A percentile compares a stretch with the other conserved stretches of the same genome.
Conservation (phyloP, 2,797 vertebrate genomes). For the Spea hammondii region DNA sequence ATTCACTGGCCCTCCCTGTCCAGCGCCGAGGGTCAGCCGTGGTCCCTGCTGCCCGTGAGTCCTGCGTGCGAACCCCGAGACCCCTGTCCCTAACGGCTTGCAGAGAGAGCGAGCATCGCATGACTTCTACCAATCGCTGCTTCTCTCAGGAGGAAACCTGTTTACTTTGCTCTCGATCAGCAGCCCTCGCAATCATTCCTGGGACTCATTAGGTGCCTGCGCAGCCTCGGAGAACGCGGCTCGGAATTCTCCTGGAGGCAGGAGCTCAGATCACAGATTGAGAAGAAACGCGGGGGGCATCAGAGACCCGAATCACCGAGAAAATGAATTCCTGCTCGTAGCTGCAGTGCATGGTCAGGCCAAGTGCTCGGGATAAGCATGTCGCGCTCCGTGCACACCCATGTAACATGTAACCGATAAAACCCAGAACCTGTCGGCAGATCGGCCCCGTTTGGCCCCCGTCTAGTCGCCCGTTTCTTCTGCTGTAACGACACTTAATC, state of each 20-base stretch:
- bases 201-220: constrained; percentile 46
- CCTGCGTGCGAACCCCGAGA: constrained; percentile 14
- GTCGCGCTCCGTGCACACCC: background rate
- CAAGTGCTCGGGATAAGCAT: background rate
- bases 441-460: no score
- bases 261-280: constrained; percentile 26
- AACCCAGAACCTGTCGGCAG: background rate
- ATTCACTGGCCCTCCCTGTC: no score
- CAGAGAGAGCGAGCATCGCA: constrained; percentile 43
- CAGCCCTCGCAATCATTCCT: constrained; percentile 50
- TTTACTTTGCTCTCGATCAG: constrained; percentile 51
- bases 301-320: background rate
- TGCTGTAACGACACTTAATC: no score
- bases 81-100: constrained; percentile 38
- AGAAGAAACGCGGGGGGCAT: constrained; percentile 14
- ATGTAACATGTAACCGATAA: no score
- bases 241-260: constrained; percentile 35
- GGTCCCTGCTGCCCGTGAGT: background rate
- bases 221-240: constrained; percentile 33
- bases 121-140: constrained; percentile 43
- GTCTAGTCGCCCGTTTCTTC: no score
- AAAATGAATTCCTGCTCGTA: constrained; percentile 37
- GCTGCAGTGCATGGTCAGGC: background rate
- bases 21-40: no score
- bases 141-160: constrained; percentile 48